Conservation (phyloP, 2,113 vertebrate species). For the Garra rufa region DNA sequence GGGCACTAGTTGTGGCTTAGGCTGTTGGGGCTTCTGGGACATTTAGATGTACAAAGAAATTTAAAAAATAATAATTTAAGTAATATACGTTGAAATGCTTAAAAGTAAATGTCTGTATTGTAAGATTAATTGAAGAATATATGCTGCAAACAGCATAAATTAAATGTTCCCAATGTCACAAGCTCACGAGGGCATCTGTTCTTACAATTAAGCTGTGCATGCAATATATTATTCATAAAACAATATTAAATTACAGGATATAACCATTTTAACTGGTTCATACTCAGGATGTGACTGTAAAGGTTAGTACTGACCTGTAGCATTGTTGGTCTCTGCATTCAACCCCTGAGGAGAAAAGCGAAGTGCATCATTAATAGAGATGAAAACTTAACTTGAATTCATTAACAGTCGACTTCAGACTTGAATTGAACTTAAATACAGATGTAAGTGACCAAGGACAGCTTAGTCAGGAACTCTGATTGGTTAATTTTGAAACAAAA, state of each 20-base stretch:
- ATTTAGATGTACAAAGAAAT: neutral
- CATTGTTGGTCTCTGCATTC: neutral
- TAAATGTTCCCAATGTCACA: too few species aligned
- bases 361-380: neutral
- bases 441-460: neutral
- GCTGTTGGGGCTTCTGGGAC: neutral
- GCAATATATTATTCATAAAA: too few species aligned
- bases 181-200: neutral
- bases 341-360: neutral
- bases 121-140: neutral
- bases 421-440: neutral
- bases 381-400: neutral
- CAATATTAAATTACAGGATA: neutral
- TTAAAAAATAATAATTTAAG: too few species aligned
- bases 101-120: neutral
- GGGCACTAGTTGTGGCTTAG: neutral
- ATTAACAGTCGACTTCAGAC: neutral
- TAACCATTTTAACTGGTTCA: neutral
- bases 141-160: neutral
- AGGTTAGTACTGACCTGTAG: neutral
- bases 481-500: neutral
- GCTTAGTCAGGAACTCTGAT: neutral
- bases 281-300: neutral
- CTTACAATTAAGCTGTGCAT: too few species aligned
- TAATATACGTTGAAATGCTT: neutral